Conservation (phyloP, 1,140 invertebrate species). For the Acromyrmex echinatior region DNA sequence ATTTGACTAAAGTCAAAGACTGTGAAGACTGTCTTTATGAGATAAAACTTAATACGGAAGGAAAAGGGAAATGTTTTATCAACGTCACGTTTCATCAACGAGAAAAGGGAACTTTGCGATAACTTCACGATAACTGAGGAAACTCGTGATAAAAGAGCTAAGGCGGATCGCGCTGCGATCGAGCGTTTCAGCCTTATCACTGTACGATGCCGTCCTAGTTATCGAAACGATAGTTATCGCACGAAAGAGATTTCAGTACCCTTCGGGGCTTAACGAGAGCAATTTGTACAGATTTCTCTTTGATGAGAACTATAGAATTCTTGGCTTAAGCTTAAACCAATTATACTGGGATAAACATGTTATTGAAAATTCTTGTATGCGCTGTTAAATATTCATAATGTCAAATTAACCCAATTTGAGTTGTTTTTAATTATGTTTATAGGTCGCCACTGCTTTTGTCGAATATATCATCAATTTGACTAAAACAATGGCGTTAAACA, state of each 20-base stretch:
- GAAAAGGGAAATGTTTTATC: slow-evolving; percentile 59
- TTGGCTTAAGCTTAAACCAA: background rate
- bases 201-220: slow-evolving; percentile 21
- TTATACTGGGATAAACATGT: background rate
- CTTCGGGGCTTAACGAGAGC: background rate
- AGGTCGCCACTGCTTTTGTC: too few relatives aligned
- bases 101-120: slow-evolving; percentile 32
- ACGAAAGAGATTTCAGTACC: slow-evolving; percentile 11
- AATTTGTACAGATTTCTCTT: slow-evolving; percentile 28
- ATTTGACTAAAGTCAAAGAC: slow-evolving; percentile 16
- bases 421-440: too few relatives aligned
- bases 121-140: slow-evolving; percentile 45
- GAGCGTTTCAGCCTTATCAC: slow-evolving; percentile 34
- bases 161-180: slow-evolving; percentile 28
- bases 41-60: slow-evolving; percentile 52
- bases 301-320: background rate
- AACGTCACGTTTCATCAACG: slow-evolving; percentile 60
- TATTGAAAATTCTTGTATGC: background rate
- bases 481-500: too few relatives aligned
- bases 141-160: slow-evolving; percentile 55
- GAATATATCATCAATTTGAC: too few relatives aligned
- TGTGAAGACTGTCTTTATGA: background rate
- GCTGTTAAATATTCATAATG: too few relatives aligned
- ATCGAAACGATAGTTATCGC: slow-evolving; percentile 44
- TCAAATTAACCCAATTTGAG: too few relatives aligned